Base-by-base conservation (phyloP, 2,888 invertebrate species). In the Stenurella melanura region DNA sequence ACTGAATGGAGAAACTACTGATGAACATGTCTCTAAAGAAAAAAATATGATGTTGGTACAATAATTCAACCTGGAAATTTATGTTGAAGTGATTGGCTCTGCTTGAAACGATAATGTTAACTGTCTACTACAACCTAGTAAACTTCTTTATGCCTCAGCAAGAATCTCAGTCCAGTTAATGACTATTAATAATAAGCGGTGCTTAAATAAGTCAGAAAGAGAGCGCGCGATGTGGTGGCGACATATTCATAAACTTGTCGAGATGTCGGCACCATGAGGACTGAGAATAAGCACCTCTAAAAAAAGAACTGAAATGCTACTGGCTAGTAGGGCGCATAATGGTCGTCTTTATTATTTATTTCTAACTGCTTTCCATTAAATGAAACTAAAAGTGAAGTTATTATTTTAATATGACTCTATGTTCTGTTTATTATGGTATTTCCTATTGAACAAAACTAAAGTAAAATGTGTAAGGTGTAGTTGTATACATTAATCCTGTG, bases 141-240 rank as follows among this genome's bases (percentile, higher is more conserved):
- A 75, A 74, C 74, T 74, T 63, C 38, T 50, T 50, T 50, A 50
- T 50, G n/a, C 50, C 6, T 15, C n/a, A n/a, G n/a, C 50, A n/a
- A 50, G 15, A 50, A 12, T 50, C 50, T n/a, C n/a, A 50, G 50
- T 3, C 7, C n/a, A 26, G 26, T 42, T 67, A 75, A 75, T 50
- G 57, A 63, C 58, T 70, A 70, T 70, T 63, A 75, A 70, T 75
- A 75, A 70, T 70, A 70, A 64, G 42, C 64, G 75, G 75, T 64
- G 75, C 70, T 57, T 70, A 75, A 64, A 75, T 75, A 58, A 70
- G 70, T 75, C 70, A 75, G 70, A 75, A 63, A 70, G 69, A 70
- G 64, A 75, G 64, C 75, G 70, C 75, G 75, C 75, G 34, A 75
- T 70, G 75, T 63, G 64, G 50, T 70, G 26, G 64, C 50, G 54